Conservation (phyloP, 2,113 vertebrate species). For the Lutjanus erythropterus region DNA sequence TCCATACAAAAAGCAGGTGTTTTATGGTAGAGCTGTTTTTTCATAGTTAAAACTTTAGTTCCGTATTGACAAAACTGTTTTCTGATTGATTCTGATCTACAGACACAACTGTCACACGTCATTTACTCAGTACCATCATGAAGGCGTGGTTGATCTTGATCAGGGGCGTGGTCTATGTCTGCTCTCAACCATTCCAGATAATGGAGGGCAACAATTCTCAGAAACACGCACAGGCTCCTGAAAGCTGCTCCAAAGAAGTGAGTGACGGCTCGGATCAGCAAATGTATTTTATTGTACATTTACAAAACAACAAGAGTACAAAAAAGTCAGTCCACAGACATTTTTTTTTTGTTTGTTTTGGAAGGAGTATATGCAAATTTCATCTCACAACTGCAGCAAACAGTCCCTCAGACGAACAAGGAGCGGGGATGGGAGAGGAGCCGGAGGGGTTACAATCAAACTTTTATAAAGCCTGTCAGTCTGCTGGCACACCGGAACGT, state of each 20-base stretch:
- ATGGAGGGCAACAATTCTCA: not conserved
- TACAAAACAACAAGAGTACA: slow-evolving; percentile 89
- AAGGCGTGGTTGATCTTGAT: no score
- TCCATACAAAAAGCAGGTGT: no score
- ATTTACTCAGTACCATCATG: no score
- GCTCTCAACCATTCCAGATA: not conserved
- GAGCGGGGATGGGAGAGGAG: not conserved
- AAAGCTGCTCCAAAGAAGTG: not conserved
- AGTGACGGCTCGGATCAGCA: slow-evolving; percentile 68
- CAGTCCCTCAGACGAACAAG: slow-evolving; percentile 64
- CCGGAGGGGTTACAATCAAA: slow-evolving; percentile 75
- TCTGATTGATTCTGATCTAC: no score
- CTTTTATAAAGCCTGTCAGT: slow-evolving; percentile 72
- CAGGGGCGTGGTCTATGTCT: no score
- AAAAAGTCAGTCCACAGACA: slow-evolving; percentile 84
- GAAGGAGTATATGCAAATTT: slow-evolving; percentile 75
- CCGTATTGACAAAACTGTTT: no score
- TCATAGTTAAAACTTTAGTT: no score
- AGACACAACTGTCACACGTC: no score
- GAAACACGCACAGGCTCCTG: not conserved
- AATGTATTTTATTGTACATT: slow-evolving; percentile 87
- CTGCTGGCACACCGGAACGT: slow-evolving; percentile 50
- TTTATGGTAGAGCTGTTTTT: no score
- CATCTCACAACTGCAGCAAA: slow-evolving; percentile 75
- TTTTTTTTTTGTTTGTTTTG: slow-evolving; percentile 71